A percentile compares a stretch with the other conserved stretches of the same genome.
phyloP scores from a whole-genome alignment of 2,113 vertebrate genomes.

The Silurus meridionalis region DNA sequence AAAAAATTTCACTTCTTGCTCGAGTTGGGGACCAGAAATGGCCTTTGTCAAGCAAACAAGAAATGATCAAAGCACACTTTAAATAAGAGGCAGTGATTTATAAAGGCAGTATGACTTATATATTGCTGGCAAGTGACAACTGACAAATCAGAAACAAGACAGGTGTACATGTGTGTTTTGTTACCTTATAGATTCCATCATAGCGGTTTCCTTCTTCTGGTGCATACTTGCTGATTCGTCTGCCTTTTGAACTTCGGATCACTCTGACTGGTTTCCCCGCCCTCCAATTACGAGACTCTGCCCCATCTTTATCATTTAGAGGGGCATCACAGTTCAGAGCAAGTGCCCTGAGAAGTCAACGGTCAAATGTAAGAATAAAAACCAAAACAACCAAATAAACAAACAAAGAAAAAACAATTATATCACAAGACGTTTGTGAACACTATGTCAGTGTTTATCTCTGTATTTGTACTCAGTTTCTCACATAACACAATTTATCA shows the following conservation, averaged over 20 bases:
- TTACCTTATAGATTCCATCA: constrained; percentile 98
- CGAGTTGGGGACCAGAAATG: background rate
- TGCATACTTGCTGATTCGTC: constrained; percentile 97
- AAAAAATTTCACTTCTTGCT: background rate
- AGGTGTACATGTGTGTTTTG: constrained; percentile 1
- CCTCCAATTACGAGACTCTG: constrained; percentile 96
- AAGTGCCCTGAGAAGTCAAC: constrained; percentile 80
- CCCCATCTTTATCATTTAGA: constrained; percentile 95
- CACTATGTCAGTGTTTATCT: background rate
- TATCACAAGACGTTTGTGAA: background rate
- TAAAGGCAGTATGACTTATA: background rate
- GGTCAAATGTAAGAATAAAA: constrained; percentile 15
- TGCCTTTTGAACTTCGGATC: constrained; percentile 95
- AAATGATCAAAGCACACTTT: background rate
- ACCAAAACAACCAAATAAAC: background rate
- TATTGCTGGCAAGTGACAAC: background rate
- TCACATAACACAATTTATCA: background rate
- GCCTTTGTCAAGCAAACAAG: background rate
- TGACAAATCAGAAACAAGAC: background rate
- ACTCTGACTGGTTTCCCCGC: constrained; percentile 96
- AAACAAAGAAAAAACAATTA: background rate
- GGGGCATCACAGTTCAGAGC: constrained; percentile 97
- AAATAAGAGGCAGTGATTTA: background rate
- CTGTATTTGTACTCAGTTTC: background rate
- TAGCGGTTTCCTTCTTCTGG: constrained; percentile 99